Evolutionary conservation across 2,797 vertebrate genomes (phyloP).

Genomic region (Gymnothorax javanicus): DNA sequence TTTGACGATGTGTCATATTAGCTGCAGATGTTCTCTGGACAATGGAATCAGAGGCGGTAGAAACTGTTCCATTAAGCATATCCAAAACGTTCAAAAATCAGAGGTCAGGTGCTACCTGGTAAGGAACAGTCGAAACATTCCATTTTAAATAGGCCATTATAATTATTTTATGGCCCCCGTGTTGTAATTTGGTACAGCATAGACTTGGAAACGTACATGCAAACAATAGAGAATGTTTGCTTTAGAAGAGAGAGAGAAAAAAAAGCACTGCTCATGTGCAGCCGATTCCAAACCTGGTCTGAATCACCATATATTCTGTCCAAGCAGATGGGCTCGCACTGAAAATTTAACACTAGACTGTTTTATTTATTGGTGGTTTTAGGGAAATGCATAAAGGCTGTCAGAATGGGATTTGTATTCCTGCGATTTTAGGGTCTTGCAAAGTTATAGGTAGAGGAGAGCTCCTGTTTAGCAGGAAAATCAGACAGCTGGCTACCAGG

Average conservation of each 20-base stretch:
- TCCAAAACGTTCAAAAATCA: neutral
- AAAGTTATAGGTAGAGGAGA: neutral
- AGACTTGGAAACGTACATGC: neutral
- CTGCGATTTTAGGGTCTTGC: neutral
- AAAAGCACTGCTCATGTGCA: neutral
- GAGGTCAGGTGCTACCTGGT: neutral
- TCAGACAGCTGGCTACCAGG: neutral
- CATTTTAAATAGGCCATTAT: neutral
- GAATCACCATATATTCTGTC: neutral
- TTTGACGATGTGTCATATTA: slow-evolving; percentile 12
- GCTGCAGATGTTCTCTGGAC: neutral
- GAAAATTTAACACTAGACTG: neutral
- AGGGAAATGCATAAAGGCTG: neutral
- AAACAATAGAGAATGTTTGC: slow-evolving; percentile 1
- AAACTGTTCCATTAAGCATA: neutral
- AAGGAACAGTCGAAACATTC: neutral
- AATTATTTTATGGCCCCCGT: neutral
- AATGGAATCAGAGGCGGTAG: neutral
- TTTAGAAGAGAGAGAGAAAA: neutral
- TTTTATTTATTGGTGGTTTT: slow-evolving; percentile 6
- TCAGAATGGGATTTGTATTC: slow-evolving; percentile 11
- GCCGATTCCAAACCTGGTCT: neutral
- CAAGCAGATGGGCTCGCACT: neutral
- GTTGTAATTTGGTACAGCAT: neutral
- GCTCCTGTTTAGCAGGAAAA: neutral